phyloP scores from a whole-genome alignment of 2,113 vertebrate genomes.

The Corvus hawaiiensis region DNA sequence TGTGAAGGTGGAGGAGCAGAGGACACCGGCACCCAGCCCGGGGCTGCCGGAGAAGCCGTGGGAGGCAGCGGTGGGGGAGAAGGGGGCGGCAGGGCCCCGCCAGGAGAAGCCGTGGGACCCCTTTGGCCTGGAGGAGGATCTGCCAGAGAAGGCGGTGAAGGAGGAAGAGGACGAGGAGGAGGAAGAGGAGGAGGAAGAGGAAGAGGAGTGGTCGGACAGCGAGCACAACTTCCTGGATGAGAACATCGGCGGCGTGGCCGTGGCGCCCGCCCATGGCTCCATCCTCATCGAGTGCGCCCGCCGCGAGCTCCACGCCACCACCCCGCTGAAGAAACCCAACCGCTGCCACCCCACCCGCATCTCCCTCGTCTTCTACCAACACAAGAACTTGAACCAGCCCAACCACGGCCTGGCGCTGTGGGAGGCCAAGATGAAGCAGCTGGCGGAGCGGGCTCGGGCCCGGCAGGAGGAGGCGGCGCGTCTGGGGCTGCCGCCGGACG shows the following conservation, averaged over 20 bases:
- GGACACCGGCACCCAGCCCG: conserved; percentile 74
- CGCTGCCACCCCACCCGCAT: conserved; percentile 95
- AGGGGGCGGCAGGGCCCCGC: background rate
- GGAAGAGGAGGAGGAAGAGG: conserved; percentile 69
- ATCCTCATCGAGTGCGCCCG: conserved; percentile 95
- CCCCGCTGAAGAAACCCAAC: conserved; percentile 92
- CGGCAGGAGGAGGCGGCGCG: conserved; percentile 90
- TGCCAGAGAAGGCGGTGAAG: conserved; percentile 41
- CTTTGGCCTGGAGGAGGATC: conserved; percentile 76
- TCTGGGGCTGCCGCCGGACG: conserved; percentile 88
- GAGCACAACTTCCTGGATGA: conserved; percentile 98
- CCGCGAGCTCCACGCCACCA: conserved; percentile 94
- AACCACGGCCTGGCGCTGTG: conserved; percentile 92
- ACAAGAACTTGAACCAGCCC: conserved; percentile 99
- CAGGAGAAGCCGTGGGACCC: conserved; percentile 80
- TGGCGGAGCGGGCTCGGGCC: conserved; percentile 86
- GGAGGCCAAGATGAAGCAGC: conserved; percentile 97
- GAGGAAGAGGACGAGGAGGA: conserved; percentile 62
- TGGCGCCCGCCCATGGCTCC: conserved; percentile 91
- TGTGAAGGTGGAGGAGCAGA: conserved; percentile 76
- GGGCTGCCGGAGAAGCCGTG: conserved; percentile 84
- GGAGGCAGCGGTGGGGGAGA: conserved; percentile 69
- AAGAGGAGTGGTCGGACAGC: conserved; percentile 92
- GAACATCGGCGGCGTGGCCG: conserved; percentile 93
- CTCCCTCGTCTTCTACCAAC: conserved; percentile 99